Base-by-base conservation (phyloP, 2,797 vertebrate genomes). In the Jordanella pulchra region DNA sequence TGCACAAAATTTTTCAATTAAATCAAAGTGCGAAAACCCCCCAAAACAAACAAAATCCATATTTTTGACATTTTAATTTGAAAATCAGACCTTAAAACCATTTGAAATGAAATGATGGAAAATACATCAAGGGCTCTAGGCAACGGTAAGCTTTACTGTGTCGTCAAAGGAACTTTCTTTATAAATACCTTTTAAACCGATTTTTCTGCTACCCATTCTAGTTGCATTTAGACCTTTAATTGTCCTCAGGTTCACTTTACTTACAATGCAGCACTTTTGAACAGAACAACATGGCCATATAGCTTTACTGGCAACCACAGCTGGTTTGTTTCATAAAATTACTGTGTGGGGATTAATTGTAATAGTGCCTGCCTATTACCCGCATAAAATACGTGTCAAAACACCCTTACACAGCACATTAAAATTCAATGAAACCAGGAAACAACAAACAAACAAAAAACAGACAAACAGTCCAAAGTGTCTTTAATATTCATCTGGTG, bases 401-500 rank as follows among this genome's bases (percentile, higher is more conserved):
- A 84, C 85, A 84, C 76, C 65, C 73, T 72, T 71, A 84, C 76
- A 77, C 74, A 81, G 54, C 65, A 73, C 75, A 89, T 91, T 91
- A 86, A 87, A 89, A 92, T 92, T 92, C 85, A 90, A 87, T 91
- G 76, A 91, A 88, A 87, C 74, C 82, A 65, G 72, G 84, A 75
- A 81, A 80, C 58, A 61, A 39, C 58, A 61, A 61, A 61, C 58
- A 61, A 78, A 71, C 77, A 73, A 71, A 58, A 39, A 28, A 21
- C 47, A 53, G 10, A 76, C 63, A 92, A 89, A 91, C 85, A 93
- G 92, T 92, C 90, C 83, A 89, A 89, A 85, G 67, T 73, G 77
- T 83, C 78, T 92, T 93, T 90, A 92, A 91, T 91, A 92, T 93
- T 92, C 80, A 93, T 91, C 92, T 87, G 80, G 86, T 39, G 51